Evolutionary conservation across 2,113 vertebrate species (phyloP), one percentile per base, ranked within the genome.

Genomic region (Grammomys dolichurus): DNA sequence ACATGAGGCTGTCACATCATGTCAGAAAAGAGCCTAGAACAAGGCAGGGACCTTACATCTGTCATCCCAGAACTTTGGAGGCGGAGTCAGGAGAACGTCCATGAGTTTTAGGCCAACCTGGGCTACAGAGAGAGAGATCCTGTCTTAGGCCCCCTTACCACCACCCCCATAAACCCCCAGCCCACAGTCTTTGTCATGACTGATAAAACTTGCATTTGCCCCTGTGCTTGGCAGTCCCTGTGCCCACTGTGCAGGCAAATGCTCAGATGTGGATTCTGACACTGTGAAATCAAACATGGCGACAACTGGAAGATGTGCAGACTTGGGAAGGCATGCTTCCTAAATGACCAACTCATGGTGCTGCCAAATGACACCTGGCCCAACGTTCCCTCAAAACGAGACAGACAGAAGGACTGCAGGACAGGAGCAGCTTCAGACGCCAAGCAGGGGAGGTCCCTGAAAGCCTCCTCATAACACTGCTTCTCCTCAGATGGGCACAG

Each of bases 381-480:
- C 24, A 48, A 88, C 17, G 31, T 1, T 63, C 75, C 24, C 9
- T 54, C 5, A 4, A 8, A 33, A 36, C 2, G 20, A 54, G 46
- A 7, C 7, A 3, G 46, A 19, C 5, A 1, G 5, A 48, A 10
- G 33, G 46, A 1, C 7, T 28, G 3, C 4, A 14, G 11, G 58
- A 58, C 36, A 48, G 10, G 60, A 67, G 0, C 40, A 40, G 24
- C 0, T 33, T 60, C 28, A 40, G 92, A 40, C 1, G 16, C 69
- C 40, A 28, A 0, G 0, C 3, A 0, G 14, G 0, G 1, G 33
- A 0, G 6, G 70, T 36, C 48, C n/a, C 8, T 40, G 9, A 67
- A 26, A 20, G 11, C 0, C 4, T 9, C 94, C 22, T 22, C 43
- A 0, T 0, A 10, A 5, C 7, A 7, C 20, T 0, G 0, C 0